Percentiles rank a stretch among this genome's conserved stretches.
phyloP scores from a whole-genome alignment of 2,797 vertebrate species.

The Smutsia temminckii region DNA sequence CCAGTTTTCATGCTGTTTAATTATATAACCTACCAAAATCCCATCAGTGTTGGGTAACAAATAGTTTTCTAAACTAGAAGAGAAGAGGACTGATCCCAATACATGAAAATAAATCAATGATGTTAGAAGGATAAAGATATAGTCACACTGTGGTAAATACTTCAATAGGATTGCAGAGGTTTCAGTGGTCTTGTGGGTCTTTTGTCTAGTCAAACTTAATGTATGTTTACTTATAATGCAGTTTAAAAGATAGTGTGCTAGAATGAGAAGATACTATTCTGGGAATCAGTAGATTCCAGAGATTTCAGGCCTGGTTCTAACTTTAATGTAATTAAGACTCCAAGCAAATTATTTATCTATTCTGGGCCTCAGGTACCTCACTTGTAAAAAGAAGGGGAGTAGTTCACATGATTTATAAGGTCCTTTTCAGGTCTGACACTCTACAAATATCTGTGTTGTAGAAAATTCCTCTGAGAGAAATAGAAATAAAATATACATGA shows the following conservation, averaged over 20 bases:
- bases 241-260: neutral
- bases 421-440: neutral
- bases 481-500: neutral
- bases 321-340: neutral
- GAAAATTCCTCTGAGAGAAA: constrained; percentile 4
- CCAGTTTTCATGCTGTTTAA: constrained; percentile 1
- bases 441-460: neutral
- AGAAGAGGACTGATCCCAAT: neutral
- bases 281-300: neutral
- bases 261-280: neutral
- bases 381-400: neutral
- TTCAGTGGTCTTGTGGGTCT: constrained; percentile 14
- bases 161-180: neutral
- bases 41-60: neutral
- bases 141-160: neutral
- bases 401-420: neutral
- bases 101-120: neutral
- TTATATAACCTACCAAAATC: neutral
- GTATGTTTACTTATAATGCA: neutral
- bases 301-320: neutral
- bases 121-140: neutral
- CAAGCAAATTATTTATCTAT: neutral
- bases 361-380: neutral
- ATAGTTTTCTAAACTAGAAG: neutral
- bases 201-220: neutral